These are phyloP conservation scores for Eremophila alpestris DNA, from an alignment of 2,797 vertebrate species.

Conservation along the genomic window DNA sequence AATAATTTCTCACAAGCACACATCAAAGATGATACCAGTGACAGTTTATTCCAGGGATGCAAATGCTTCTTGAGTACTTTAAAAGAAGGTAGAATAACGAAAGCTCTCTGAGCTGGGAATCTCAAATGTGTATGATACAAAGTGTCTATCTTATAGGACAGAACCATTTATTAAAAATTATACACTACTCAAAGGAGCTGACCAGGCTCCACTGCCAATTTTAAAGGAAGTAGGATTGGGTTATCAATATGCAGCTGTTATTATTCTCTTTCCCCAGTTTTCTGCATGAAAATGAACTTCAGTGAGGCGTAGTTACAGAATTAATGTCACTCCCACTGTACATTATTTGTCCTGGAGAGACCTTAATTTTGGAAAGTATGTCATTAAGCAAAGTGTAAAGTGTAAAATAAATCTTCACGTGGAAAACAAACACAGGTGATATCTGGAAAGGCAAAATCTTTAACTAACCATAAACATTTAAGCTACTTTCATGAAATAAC, in stretches of 20 bases:
- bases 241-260: background rate
- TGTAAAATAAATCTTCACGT: background rate
- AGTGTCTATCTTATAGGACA: background rate
- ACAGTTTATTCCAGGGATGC: background rate
- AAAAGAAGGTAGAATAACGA: background rate
- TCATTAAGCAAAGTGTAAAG: background rate
- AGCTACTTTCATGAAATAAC: background rate
- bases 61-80: background rate
- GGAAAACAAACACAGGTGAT: background rate
- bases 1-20: background rate
- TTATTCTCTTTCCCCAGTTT: background rate
- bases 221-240: background rate
- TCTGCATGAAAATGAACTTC: background rate
- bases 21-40: background rate
- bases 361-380: background rate
- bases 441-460: background rate
- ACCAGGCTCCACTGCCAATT: background rate
- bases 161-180: background rate
- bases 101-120: background rate
- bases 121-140: background rate
- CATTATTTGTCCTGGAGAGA: background rate
- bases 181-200: background rate
- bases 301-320: background rate
- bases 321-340: background rate
- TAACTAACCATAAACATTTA: background rate